Evolutionary conservation across 2,113 vertebrate genomes (phyloP).

Genomic region (Prolemur simus): DNA sequence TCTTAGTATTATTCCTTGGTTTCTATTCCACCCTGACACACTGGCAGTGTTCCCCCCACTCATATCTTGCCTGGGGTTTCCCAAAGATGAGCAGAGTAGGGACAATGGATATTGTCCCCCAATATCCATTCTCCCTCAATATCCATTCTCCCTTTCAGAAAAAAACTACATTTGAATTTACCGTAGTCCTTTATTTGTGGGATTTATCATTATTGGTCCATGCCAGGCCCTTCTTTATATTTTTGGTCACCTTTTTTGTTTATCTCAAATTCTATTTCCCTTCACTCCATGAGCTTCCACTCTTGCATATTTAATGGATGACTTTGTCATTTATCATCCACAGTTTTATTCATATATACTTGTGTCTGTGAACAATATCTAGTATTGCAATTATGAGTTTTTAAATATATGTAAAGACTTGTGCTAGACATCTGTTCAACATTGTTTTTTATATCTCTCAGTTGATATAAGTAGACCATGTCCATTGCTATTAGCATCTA

Average conservation of each 20-base stretch:
- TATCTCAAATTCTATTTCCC: not conserved
- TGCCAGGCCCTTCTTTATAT: not conserved
- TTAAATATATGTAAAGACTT: not conserved
- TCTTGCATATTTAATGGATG: not conserved
- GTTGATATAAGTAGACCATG: not conserved
- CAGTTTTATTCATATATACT: not conserved
- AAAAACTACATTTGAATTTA: not conserved
- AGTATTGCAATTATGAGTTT: not conserved
- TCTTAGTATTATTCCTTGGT: not conserved
- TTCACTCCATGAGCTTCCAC: not conserved
- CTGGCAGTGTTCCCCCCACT: not conserved
- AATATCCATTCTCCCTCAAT: not conserved
- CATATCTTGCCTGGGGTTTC: not conserved
- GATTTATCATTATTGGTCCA: not conserved
- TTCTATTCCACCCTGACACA: too few relatives aligned
- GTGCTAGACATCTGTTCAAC: not conserved
- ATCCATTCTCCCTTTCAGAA: not conserved
- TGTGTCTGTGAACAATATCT: not conserved
- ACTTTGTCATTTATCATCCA: not conserved
- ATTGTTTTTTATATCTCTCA: not conserved
- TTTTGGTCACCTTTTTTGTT: not conserved
- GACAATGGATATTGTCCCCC: not conserved
- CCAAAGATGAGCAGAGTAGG: not conserved
- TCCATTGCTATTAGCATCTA: not conserved
- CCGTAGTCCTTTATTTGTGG: not conserved